Conservation (phyloP, 2,113 vertebrate genomes). For the Microtus ochrogaster region DNA sequence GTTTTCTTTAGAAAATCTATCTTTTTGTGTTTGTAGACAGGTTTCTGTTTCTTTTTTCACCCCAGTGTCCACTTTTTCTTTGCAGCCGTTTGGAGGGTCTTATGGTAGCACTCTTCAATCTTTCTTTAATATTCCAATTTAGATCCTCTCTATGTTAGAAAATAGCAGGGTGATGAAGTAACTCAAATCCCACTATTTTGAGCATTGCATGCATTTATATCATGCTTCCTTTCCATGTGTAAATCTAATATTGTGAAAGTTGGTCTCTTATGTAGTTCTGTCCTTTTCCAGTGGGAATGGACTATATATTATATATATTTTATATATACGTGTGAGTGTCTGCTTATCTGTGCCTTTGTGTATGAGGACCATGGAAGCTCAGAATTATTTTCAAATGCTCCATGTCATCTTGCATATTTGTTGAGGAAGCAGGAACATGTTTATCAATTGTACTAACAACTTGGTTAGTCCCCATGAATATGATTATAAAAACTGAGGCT, state of each 20-base stretch:
- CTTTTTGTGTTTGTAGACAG: neutral
- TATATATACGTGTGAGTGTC: no score
- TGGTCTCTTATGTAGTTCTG: no score
- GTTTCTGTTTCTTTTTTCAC: no score
- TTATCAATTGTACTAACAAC: neutral
- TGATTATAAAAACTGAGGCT: neutral
- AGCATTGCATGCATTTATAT: neutral
- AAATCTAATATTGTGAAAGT: neutral
- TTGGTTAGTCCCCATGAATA: neutral
- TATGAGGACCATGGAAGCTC: neutral
- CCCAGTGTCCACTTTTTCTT: neutral
- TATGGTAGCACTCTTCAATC: fast-evolving
- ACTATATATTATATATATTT: neutral
- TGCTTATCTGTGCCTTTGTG: neutral
- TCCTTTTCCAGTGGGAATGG: neutral
- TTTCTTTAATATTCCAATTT: neutral
- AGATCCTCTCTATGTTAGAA: no score
- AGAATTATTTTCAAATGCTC: neutral
- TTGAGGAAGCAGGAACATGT: neutral
- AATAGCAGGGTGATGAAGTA: neutral
- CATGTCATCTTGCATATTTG: neutral
- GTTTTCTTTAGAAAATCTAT: neutral
- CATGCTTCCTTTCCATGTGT: neutral
- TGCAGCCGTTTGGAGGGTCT: neutral
- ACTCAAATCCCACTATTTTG: neutral